These are phyloP conservation scores for Megalops atlanticus DNA, from an alignment of 2,113 vertebrate genomes.

Conservation along the genomic window DNA sequence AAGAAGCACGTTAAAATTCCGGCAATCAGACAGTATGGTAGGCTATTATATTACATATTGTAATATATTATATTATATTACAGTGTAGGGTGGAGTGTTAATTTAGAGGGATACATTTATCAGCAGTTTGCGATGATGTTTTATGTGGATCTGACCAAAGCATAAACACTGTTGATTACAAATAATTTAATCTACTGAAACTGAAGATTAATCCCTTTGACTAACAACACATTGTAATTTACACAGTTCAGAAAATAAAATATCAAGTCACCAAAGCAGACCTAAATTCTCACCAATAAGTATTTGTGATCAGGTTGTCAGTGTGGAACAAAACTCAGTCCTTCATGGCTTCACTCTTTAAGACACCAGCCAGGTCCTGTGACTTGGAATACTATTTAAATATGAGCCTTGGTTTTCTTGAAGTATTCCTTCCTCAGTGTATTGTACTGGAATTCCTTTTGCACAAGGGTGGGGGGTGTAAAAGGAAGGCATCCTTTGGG, in stretches of 20 bases:
- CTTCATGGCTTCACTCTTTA: background rate
- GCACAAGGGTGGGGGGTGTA: background rate
- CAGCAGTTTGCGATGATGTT: background rate
- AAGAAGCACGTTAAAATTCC: background rate
- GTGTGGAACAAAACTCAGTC: background rate
- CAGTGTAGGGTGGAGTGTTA: background rate
- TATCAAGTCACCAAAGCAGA: background rate
- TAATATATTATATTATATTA: no score
- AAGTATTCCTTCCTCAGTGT: background rate
- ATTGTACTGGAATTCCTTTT: background rate
- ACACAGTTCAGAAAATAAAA: background rate
- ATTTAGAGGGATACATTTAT: background rate
- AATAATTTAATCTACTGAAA: background rate
- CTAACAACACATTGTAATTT: background rate
- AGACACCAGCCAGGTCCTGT: no score
- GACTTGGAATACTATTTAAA: background rate
- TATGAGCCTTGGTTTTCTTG: conserved; percentile 3
- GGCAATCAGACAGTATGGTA: no score
- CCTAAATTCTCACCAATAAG: background rate
- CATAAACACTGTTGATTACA: background rate
- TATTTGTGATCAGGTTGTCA: background rate
- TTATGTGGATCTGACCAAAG: background rate
- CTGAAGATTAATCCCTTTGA: background rate
- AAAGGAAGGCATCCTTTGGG: background rate
- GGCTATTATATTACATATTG: no score